Evolutionary conservation across 1,140 invertebrate genomes (phyloP), one percentile per base, ranked within the genome.

Genomic region (Ceratina calcarata): DNA sequence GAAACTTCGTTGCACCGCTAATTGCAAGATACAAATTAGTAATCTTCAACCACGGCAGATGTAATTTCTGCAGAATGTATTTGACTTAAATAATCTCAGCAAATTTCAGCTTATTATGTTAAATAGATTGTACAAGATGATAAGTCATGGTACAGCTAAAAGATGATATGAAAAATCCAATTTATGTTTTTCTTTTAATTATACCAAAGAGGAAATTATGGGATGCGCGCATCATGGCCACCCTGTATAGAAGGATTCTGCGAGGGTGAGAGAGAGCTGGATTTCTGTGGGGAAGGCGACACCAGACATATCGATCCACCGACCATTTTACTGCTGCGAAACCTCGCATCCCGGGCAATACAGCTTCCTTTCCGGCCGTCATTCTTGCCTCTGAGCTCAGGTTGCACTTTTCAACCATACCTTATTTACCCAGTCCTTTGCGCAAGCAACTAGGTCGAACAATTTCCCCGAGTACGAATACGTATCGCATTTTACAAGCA

Each of bases 251-350:
- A 27, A 49, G 62, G 70, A 66, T 51, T 66, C 37, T 60, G 71
- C 18, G 22, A 57, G 76, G n/a, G 64, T 32, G 18, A 3, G 37
- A 3, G 37, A 66, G 32, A 51, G 53, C 22, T 22, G 18, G 7
- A 58, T 74, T 67, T 37, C 62, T n/a, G 62, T 15, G 60, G 53
- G 55, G 24, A 32, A 53, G 62, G 62, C 62, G 61, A 73, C 70
- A 66, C 53, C 70, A 61, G 70, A 79, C 62, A 15, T 66, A 73
- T 79, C 62, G 78, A 79, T 79, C 71, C 62, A 37, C 45, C 71
- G n/a, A 66, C 78, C 70, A 79, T 66, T 74, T 79, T 74, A 37
- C 62, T 60, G 32, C 60, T 16, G 24, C 16, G 76, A 57, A 58
- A 49, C 71, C 71, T 60, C 16, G 73, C 60, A 66, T 61, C 69